Conservation (phyloP, 2,113 vertebrate species). For the Poicephalus gulielmi region DNA sequence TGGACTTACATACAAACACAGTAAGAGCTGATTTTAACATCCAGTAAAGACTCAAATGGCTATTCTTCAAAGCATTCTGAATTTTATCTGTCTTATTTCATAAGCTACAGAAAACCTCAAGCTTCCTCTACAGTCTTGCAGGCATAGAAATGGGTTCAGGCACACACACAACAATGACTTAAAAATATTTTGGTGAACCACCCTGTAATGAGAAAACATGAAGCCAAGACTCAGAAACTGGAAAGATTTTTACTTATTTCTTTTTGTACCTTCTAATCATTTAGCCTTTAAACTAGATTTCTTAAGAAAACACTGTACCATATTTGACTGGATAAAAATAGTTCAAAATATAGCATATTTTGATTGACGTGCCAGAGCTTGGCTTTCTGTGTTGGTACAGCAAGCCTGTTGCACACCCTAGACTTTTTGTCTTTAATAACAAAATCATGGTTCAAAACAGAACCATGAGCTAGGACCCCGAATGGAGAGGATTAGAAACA, state of each 20-base stretch:
- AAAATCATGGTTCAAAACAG: neutral
- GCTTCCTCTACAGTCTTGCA: neutral
- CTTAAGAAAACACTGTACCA: neutral
- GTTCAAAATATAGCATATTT: neutral
- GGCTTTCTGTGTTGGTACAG: neutral
- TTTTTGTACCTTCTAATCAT: neutral
- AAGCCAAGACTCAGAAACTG: neutral
- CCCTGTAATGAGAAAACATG: neutral
- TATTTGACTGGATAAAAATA: neutral
- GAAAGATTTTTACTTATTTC: neutral
- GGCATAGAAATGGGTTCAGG: neutral
- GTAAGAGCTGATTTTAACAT: neutral
- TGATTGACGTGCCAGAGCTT: neutral
- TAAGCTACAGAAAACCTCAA: neutral
- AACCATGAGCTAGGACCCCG: neutral
- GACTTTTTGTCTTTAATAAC: neutral
- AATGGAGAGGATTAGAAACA: neutral
- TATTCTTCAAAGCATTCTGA: neutral
- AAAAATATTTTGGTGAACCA: neutral
- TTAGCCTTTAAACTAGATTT: neutral
- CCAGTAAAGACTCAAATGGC: neutral
- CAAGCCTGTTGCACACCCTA: neutral
- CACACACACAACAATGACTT: neutral
- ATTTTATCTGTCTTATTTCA: neutral
- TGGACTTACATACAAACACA: neutral